A percentile compares a stretch with the other conserved stretches of the same genome.
phyloP scores from a whole-genome alignment of 2,797 vertebrate species.

The Valencia hispanica region DNA sequence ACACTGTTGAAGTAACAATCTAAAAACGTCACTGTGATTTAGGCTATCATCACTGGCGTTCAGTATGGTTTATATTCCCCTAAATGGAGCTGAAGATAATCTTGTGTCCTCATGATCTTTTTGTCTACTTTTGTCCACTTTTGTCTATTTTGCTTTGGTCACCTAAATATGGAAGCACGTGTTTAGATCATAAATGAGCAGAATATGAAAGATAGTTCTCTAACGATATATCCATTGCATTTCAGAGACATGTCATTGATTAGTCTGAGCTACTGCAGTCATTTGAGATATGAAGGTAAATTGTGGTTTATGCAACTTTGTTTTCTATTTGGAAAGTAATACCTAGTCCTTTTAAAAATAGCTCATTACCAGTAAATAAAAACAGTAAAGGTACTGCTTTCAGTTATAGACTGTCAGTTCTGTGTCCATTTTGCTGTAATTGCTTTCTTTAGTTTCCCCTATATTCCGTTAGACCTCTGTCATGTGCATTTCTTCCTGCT shows the following conservation, averaged over 20 bases:
- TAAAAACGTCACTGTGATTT: background rate
- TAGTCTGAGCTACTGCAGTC: constrained; percentile 18
- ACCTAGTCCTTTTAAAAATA: constrained; percentile 4
- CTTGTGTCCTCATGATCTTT: background rate
- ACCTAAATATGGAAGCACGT: background rate
- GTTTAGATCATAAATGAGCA: constrained; percentile 16
- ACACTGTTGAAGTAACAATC: background rate
- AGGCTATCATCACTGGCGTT: too few relatives aligned
- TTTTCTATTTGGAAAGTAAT: constrained; percentile 22
- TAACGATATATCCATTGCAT: constrained; percentile 18
- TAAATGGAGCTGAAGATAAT: background rate
- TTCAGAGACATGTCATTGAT: constrained; percentile 43
- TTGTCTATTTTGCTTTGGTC: background rate
- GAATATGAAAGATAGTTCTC: background rate
- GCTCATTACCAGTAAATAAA: background rate
- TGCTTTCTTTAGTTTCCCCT: background rate
- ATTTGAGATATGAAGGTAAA: constrained; percentile 25
- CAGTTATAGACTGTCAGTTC: background rate
- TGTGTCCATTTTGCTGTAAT: background rate
- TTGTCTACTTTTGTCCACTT: background rate
- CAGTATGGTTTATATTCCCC: background rate
- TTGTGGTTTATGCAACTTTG: background rate
- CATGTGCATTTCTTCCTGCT: constrained; percentile 18
- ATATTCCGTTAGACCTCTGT: constrained; percentile 31
- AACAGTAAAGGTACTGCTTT: background rate